phyloP scores from a whole-genome alignment of 2,888 invertebrate species.

The Pristionchus entomophagus region DNA sequence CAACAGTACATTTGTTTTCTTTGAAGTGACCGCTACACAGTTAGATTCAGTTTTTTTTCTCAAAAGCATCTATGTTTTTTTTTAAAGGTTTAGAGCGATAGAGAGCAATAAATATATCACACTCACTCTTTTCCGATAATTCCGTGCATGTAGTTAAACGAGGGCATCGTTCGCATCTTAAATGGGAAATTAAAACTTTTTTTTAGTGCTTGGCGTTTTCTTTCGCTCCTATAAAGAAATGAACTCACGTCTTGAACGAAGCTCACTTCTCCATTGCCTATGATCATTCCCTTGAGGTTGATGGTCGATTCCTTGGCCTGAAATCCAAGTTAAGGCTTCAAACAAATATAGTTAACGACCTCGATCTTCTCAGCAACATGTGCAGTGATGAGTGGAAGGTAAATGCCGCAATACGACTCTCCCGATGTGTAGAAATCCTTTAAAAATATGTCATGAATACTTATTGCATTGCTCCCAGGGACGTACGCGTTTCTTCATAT shows the following conservation, averaged over 20 bases:
- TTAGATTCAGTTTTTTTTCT: too few relatives aligned
- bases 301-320: constrained; percentile 59
- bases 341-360: background rate
- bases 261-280: constrained; percentile 70
- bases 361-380: constrained; percentile 4
- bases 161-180: constrained; percentile 66
- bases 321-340: background rate
- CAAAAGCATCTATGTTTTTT: background rate
- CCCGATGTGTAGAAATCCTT: constrained; percentile 72
- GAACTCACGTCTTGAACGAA: constrained; percentile 14
- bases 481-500: constrained; percentile 66
- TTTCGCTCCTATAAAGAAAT: background rate
- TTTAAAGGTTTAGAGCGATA: background rate
- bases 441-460: background rate
- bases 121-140: constrained; percentile 52
- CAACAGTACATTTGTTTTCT: too few relatives aligned
- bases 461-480: background rate
- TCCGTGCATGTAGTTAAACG: constrained; percentile 61
- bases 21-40: too few relatives aligned
- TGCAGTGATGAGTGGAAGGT: constrained; percentile 29
- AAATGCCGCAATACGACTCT: constrained; percentile 75
- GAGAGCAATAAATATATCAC: background rate
- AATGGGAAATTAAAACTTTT: constrained; percentile 46
- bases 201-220: background rate
- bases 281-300: constrained; percentile 68